A percentile compares a stretch with the other conserved stretches of the same genome.
Evolutionary conservation across 2,797 vertebrate species (phyloP).

Genomic region (Myotis daubentonii): DNA sequence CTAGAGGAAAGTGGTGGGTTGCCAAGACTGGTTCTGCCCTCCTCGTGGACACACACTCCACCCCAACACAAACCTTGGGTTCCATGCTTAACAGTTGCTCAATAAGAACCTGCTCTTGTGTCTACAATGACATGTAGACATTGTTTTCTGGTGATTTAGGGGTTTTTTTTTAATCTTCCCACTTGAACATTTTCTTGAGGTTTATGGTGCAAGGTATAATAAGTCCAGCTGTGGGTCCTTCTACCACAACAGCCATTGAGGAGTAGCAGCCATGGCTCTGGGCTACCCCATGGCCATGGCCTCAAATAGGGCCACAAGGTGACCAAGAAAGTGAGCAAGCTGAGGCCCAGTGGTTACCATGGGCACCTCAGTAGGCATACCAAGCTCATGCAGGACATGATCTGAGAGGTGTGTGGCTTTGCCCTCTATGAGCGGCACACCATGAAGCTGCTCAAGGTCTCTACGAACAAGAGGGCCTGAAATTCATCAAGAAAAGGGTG

Average conservation of each 20-base stretch:
- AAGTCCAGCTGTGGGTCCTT: neutral
- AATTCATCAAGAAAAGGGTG: neutral
- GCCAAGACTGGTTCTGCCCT: neutral
- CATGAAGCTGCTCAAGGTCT: neutral
- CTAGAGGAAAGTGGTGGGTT: neutral
- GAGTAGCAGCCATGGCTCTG: neutral
- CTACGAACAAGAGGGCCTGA: neutral
- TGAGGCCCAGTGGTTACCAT: neutral
- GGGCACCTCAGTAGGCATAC: neutral
- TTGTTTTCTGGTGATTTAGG: neutral
- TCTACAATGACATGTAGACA: neutral
- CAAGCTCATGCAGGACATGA: neutral
- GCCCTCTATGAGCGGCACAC: neutral
- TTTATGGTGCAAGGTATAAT: neutral
- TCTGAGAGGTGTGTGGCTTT: neutral
- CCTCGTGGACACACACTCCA: neutral
- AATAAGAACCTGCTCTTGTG: neutral
- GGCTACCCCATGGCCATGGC: neutral
- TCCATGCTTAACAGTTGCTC: neutral
- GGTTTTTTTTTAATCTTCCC: neutral
- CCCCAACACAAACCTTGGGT: neutral
- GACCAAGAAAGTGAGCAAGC: neutral
- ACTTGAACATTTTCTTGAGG: neutral
- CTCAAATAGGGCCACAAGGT: neutral
- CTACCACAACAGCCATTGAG: neutral